Conservation (phyloP, 2,888 invertebrate genomes). For the Heliconius cydno region DNA sequence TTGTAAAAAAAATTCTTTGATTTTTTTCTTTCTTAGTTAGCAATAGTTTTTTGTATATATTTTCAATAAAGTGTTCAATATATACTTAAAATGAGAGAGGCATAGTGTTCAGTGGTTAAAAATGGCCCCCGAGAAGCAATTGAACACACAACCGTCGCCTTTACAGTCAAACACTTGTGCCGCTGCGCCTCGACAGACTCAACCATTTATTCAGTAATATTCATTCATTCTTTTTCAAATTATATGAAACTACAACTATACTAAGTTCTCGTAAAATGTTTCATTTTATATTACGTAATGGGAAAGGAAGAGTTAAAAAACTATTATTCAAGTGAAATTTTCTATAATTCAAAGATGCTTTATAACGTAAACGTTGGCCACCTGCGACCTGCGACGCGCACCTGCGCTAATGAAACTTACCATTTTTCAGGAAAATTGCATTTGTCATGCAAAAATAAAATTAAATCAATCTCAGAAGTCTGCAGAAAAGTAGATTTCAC, state of each 20-base stretch:
- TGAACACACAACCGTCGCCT: neutral
- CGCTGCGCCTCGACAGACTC: no score
- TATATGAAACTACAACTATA: no score
- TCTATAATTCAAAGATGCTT: slow-evolving; percentile 17
- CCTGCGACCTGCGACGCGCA: slow-evolving; percentile 20
- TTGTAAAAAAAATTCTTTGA: neutral
- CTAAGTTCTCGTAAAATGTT: no score
- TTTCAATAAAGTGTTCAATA: no score
- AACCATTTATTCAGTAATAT: neutral
- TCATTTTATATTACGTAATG: neutral
- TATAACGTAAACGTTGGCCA: neutral
- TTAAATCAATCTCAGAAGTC: no score
- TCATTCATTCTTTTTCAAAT: no score
- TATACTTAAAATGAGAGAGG: no score
- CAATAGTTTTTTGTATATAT: no score
- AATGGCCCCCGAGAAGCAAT: neutral
- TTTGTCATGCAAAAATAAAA: slow-evolving; percentile 1
- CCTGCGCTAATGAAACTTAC: slow-evolving; percentile 24
- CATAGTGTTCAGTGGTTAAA: neutral
- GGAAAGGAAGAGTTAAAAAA: neutral
- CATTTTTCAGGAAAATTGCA: slow-evolving; percentile 14
- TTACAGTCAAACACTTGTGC: no score
- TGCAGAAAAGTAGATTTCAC: no score
- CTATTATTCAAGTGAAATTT: neutral
- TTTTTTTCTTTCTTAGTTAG: no score